Evolutionary conservation across 2,888 invertebrate species (phyloP), one percentile per base, ranked within the genome.

Genomic region (Dryococelus australis): DNA sequence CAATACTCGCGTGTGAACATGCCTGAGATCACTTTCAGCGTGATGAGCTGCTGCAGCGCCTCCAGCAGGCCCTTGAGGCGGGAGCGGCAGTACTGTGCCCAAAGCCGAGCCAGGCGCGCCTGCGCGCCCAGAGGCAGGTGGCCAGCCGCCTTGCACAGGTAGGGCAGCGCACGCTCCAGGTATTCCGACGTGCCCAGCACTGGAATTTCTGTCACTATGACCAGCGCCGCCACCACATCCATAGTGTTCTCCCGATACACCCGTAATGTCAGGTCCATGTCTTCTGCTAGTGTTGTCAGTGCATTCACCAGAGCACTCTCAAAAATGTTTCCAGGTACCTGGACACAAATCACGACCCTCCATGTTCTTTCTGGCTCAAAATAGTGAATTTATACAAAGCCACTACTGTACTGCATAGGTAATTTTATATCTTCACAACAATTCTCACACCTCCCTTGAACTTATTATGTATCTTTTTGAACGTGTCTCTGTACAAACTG

Each of bases 41-140:
- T 98, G 89, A 98, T 97, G 84, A 98, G 94, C 91, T 98, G 98
- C 91, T 98, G 98, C 27, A 98, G 93, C 43, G 96, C 95, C 91
- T 97, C 96, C 88, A 97, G 92, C 86, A 97, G 94, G 89, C 94
- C 94, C 43, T 95, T 94, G 84, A 97, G 93, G 87, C 93, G 92
- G 24, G 94, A 94, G 89, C 94, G 94, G 90, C 95, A 95, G 90
- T 95, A 95, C 80, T 94, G 94, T 0, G 97, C 95, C 98, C 98
- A 98, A 24, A 96, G 94, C 0, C 95, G 94, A 0, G 97, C 97
- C 86, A 98, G 92, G 91, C 95, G 95, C 1, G 96, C 97, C 93
- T 98, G 97, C 27, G 95, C 96, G 91, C 94, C 93, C 2, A 96
- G 92, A 0, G 97, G 95, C 89, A 98, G 93, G 91, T 95, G 94